Evolutionary conservation across 2,797 vertebrate genomes (phyloP), one percentile per base, ranked within the genome.

Genomic region (Craterocephalus amniculus): DNA sequence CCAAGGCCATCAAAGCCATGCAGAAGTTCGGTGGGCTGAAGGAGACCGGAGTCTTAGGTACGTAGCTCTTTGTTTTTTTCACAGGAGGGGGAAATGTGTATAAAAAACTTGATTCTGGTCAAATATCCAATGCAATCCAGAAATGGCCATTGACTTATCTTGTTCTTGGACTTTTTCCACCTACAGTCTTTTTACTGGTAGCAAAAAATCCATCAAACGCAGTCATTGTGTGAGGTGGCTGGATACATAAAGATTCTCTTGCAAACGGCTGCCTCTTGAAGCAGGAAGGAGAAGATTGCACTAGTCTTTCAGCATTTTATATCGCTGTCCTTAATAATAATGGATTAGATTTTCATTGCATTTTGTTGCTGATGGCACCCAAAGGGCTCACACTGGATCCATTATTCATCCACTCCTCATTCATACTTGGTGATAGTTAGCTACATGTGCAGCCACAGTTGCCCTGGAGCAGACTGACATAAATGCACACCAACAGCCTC

Each of bases 1-100:
- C 95, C 80, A 95, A 92, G 74, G 98, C 97, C 85, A 96, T 99
- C 78, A 93, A 94, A 63, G 95, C 97, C 91, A 99, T 99, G 98
- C 97, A 99, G 90, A 94, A 84, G 78, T 99, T 97, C 0, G 97
- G 96, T 2, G 97, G 97, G 9, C 94, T 99, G 16, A 92, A 96
- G 84, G 92, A 92, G 76, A 93, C 91, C 1, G 92, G 92, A 24
- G 77, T 92, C 49, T 83, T 93, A 0, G 92, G 91, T 91, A 85
- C 54, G 89, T 76, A 36, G 36, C 40, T 45, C 31, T n/a, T 67
- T 48, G n/a, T 22, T 48, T 22, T 48, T 22, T 9, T n/a, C n/a
- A 48, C n/a, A 10, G 20, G 22, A n/a, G 45, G 7, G 6, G 6
- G 4, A 43, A 43, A 43, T 43, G 20, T 43, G 18, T 43, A 18